These are phyloP conservation scores for Cerastoderma edule DNA, from an alignment of 2,888 invertebrate species.

Conservation along the genomic window DNA sequence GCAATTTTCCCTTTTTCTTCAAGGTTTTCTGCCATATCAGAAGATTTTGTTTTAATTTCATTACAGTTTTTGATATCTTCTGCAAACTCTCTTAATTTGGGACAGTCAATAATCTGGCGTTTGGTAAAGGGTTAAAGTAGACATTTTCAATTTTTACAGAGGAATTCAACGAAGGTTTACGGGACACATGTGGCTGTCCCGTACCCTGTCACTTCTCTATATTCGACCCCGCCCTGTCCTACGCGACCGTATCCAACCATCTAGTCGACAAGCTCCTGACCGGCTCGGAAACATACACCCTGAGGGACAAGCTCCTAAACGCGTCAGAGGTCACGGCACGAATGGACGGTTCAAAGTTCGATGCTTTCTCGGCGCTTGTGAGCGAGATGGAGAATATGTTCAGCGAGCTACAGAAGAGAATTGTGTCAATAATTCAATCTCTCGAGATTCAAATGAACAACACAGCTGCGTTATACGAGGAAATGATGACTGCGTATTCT, in stretches of 20 bases:
- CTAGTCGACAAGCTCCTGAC: constrained; percentile 66
- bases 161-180: constrained; percentile 26
- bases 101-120: background rate
- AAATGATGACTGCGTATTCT: constrained; percentile 44
- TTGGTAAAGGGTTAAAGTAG: background rate
- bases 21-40: too few relatives aligned
- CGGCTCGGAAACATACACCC: constrained; percentile 32
- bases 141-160: constrained; percentile 21
- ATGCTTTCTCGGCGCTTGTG: constrained; percentile 42
- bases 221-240: constrained; percentile 75
- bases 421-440: constrained; percentile 43
- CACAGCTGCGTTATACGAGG: constrained; percentile 38
- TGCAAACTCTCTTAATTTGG: background rate
- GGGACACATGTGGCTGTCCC: constrained; percentile 69
- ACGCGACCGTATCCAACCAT: constrained; percentile 71
- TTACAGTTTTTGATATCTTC: too few relatives aligned
- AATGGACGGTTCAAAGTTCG: constrained; percentile 58
- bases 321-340: constrained; percentile 67
- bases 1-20: too few relatives aligned
- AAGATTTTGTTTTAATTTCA: too few relatives aligned
- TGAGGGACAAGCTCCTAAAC: constrained; percentile 49
- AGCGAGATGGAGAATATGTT: constrained; percentile 37
- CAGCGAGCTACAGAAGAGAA: constrained; percentile 38
- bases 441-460: constrained; percentile 51
- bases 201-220: constrained; percentile 72